These are phyloP conservation scores for Bagarius yarrelli DNA, from an alignment of 2,113 vertebrate genomes.

Conservation along the genomic window DNA sequence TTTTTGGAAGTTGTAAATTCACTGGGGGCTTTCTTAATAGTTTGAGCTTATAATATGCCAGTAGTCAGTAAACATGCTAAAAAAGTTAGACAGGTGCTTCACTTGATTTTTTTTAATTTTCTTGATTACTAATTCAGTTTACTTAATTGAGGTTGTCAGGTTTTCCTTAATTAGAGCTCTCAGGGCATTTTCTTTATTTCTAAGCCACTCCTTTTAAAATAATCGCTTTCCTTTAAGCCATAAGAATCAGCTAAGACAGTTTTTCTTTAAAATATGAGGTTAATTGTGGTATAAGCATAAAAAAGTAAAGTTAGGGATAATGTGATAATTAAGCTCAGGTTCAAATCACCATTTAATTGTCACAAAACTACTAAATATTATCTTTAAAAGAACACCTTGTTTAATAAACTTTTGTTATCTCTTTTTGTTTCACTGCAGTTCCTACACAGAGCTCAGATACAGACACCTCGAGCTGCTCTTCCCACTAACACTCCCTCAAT, in stretches of 20 bases:
- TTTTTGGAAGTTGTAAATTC: neutral
- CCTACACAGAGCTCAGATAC: slow-evolving; percentile 95
- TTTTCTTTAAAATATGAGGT: neutral
- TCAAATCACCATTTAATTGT: neutral
- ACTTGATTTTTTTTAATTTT: slow-evolving; percentile 5
- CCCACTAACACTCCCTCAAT: slow-evolving; percentile 87
- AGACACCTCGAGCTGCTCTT: slow-evolving; percentile 85
- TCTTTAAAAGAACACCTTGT: no score
- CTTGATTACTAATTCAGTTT: neutral
- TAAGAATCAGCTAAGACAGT: neutral
- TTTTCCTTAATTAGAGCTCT: neutral
- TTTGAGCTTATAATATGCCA: neutral
- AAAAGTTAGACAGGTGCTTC: neutral
- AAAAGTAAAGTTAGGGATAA: neutral
- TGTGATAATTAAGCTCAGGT: neutral
- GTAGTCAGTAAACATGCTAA: neutral
- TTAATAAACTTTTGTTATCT: neutral
- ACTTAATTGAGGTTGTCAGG: neutral
- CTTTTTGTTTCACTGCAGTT: slow-evolving; percentile 70
- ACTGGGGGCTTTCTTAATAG: neutral
- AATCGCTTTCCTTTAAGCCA: neutral
- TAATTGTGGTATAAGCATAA: neutral
- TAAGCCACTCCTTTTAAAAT: neutral
- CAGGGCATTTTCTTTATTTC: neutral
- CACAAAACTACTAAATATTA: no score